Evolutionary conservation across 2,113 vertebrate species (phyloP), one percentile per base, ranked within the genome.

Genomic region (Mandrillus leucophaeus): DNA sequence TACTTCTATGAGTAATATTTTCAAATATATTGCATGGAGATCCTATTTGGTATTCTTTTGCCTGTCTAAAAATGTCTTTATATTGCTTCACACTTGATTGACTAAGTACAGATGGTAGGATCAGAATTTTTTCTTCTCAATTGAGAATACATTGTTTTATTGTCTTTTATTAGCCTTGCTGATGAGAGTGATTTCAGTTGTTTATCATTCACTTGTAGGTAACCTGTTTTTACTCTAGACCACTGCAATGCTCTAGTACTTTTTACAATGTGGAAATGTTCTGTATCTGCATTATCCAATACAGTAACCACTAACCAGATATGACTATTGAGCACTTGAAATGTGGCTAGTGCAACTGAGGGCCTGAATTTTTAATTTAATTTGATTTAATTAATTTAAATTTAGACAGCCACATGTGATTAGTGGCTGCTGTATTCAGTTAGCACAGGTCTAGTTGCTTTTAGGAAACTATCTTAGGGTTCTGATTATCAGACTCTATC

Each of bases 1-100:
- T 94, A 8, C 22, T 83, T 82, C 57, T 59, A 22, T 92, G 59
- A 96, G 59, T 96, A 82, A 68, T 88, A 83, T 88, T 83, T 96
- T 95, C 18, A 78, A 92, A 59, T 92, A 68, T 35, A 27, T 94
- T 87, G 10, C 38, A 87, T 88, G 43, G 7, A 17, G 66, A 45
- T 93, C 79, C 64, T 66, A 32, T 72, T 84, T 55, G 38, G 8
- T 73, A 20, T 48, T 76, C 66, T 79, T 88, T 75, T 83, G 2
- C 25, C 78, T 83, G 43, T 88, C 68, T 50, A 93, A 93, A 95
- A 68, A 59, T 66, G 27, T 85, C 66, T 93, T 82, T 86, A 66
- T 88, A 91, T 91, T 78, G 30, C 32, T 80, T 93, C 57, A 82
- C 20, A 92, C 22, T 90, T 90, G 55, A 81, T 92, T 90, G 38